phyloP scores from a whole-genome alignment of 2,113 vertebrate genomes.

The Larimichthys crocea region DNA sequence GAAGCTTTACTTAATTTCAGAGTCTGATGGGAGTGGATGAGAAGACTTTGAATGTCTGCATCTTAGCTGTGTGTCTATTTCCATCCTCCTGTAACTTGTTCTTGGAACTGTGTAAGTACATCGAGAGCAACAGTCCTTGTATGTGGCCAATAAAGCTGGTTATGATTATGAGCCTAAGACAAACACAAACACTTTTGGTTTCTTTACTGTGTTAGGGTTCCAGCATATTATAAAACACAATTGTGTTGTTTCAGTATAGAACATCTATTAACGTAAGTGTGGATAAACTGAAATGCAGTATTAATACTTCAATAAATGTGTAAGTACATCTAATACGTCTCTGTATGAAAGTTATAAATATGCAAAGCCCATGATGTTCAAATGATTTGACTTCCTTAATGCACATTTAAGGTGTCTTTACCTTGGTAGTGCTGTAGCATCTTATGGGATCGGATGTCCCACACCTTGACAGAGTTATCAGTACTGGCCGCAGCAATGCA shows the following conservation, averaged over 20 bases:
- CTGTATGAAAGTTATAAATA: slow-evolving; percentile 4
- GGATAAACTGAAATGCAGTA: not conserved
- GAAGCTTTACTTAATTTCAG: not conserved
- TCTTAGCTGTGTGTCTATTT: not conserved
- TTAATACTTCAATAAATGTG: not conserved
- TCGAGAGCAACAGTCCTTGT: not conserved
- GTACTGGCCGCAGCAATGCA: slow-evolving; percentile 91
- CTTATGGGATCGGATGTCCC: slow-evolving; percentile 94
- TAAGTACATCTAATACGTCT: not conserved
- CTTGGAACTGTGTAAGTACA: not conserved
- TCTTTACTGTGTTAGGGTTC: not conserved
- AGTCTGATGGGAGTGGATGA: not conserved
- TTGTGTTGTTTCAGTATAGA: not conserved
- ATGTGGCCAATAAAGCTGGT: not conserved
- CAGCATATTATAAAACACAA: not conserved
- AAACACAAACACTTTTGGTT: not conserved
- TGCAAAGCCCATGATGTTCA: not conserved
- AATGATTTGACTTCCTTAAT: not conserved
- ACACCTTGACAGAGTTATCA: slow-evolving; percentile 95
- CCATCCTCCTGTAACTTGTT: not conserved
- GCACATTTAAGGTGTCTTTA: slow-evolving; percentile 66
- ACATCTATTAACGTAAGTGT: not conserved
- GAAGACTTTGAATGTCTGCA: not conserved
- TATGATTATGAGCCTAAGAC: not conserved
- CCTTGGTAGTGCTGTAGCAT: slow-evolving; percentile 96